Base-by-base conservation (phyloP, 2,113 vertebrate species). In the Sula dactylatra region DNA sequence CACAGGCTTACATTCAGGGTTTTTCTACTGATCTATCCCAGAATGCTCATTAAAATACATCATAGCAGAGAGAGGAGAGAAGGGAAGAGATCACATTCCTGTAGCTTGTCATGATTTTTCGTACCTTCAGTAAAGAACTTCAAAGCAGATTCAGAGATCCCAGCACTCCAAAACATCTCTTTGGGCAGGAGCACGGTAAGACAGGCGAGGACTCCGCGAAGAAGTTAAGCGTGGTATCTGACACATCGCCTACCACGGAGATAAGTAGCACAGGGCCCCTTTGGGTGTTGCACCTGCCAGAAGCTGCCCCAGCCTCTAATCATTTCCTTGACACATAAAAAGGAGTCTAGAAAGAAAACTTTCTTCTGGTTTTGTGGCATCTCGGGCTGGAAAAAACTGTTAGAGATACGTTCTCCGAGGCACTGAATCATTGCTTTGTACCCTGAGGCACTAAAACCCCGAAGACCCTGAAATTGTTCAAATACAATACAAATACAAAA, bases 231-330 rank as follows among this genome's bases (percentile, higher is more conserved):
- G 18, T 4, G 4, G 38, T 29, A 5, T 40, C 61, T 64, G 64
- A 66, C 36, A 45, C 42, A 7, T 58, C 1, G 0, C 62, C 49
- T 50, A 10, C 44, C 6, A 3, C 2, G 0, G 7, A n/a, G 56
- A 67, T 11, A 9, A 76, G 78, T 21, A 83, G n/a, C 32, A 50
- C 18, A 19, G 56, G 22, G 49, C 10, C 31, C 40, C 54, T 61
- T 15, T 17, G 86, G 64, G 79, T 70, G 21, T 6, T 83, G 40
- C 55, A 62, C 45, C 55, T 83, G 58, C 52, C 71, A 93, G 49
- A 47, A 91, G 77, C 64, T 81, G 64, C 34, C 84, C 81, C 59
- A 84, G 50, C 31, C 81, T 86, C 50, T 91, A 62, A 93, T 82
- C 4, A 58, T 83, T 80, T 86, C 58, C 64, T 54, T 81, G 21